A percentile compares a stretch with the other conserved stretches of the same genome.
phyloP scores from a whole-genome alignment of 2,888 invertebrate species.

The Tanypteryx hageni region DNA sequence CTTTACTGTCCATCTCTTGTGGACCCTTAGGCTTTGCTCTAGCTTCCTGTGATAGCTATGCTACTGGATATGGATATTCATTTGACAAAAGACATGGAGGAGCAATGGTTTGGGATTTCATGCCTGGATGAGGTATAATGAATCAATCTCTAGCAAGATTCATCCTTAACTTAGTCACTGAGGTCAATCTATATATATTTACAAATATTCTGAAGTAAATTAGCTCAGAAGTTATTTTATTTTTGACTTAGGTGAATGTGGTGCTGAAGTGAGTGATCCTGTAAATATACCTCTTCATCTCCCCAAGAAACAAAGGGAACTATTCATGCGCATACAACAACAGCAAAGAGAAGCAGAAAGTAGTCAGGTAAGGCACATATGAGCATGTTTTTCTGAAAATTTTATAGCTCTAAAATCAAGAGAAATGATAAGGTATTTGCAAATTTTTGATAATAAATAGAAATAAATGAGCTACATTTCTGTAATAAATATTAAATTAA shows the following conservation, averaged over 20 bases:
- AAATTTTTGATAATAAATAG: too few species aligned
- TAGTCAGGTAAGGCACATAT: constrained; percentile 67
- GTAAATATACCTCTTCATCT: constrained; percentile 77
- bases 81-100: too few species aligned
- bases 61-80: too few species aligned
- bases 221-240: not conserved
- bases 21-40: too few species aligned
- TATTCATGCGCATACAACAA: constrained; percentile 82
- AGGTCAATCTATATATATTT: not conserved
- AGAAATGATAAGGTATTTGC: too few species aligned
- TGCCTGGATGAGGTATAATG: too few species aligned
- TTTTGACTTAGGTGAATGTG: not conserved
- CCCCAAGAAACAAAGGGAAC: constrained; percentile 82
- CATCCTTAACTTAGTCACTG: not conserved
- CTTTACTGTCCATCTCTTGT: too few species aligned
- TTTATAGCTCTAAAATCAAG: not conserved
- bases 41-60: too few species aligned
- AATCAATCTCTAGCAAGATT: not conserved
- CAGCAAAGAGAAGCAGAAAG: constrained; percentile 75
- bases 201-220: not conserved
- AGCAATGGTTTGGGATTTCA: too few species aligned
- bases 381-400: not conserved
- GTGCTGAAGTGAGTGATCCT: constrained; percentile 64
- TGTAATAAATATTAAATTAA: too few species aligned
- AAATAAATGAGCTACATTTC: too few species aligned